A percentile compares a stretch with the other conserved stretches of the same genome.
Evolutionary conservation across 1,140 invertebrate genomes (phyloP).

Genomic region (Brachionus plicatilis): DNA sequence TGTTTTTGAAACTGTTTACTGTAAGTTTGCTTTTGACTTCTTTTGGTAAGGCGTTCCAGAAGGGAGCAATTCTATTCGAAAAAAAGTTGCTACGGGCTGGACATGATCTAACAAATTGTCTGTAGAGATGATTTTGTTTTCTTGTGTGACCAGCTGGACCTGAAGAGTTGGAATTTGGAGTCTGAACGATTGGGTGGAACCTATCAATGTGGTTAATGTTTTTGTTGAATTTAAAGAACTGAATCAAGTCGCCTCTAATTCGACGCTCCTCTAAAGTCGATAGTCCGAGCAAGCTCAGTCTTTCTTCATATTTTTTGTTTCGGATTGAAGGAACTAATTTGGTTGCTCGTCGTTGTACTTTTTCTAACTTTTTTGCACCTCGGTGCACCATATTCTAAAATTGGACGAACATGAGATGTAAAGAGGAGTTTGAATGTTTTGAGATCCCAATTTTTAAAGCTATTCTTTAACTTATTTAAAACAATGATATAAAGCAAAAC

Average conservation of each 20-base stretch:
- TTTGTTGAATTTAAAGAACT: background rate
- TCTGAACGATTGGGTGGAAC: background rate
- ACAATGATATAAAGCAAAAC: too few relatives aligned
- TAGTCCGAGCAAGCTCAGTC: too few relatives aligned
- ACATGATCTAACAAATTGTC: background rate
- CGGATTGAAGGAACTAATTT: too few relatives aligned
- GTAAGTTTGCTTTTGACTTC: background rate
- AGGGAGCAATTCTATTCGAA: background rate
- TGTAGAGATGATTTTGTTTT: constrained; percentile 12
- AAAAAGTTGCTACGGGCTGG: background rate
- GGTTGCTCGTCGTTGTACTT: too few relatives aligned
- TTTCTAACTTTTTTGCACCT: too few relatives aligned
- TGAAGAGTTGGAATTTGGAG: constrained; percentile 8
- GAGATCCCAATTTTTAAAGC: too few relatives aligned
- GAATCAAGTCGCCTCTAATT: background rate
- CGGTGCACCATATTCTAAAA: too few relatives aligned
- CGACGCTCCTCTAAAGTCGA: too few relatives aligned
- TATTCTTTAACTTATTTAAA: too few relatives aligned
- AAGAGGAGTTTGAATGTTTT: too few relatives aligned
- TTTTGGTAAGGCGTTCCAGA: background rate
- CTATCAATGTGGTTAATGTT: constrained; percentile 2
- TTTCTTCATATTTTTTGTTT: too few relatives aligned
- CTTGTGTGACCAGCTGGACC: background rate
- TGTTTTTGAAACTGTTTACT: background rate
- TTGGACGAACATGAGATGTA: too few relatives aligned